phyloP scores from a whole-genome alignment of 2,888 invertebrate species.

The Drosophila rellima region DNA sequence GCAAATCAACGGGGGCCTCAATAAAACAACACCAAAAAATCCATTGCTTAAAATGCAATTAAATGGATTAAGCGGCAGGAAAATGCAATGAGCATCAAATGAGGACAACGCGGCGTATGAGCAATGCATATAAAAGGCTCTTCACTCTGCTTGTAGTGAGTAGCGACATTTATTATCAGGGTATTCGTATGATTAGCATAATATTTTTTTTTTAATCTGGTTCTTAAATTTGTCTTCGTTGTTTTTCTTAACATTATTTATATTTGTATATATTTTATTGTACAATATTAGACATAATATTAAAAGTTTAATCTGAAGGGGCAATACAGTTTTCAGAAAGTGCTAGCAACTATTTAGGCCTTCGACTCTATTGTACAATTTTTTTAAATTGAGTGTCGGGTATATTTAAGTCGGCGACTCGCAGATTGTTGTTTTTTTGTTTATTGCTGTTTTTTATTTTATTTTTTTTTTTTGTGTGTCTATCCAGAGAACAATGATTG shows the following conservation, averaged over 20 bases:
- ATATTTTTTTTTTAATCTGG: too few species aligned
- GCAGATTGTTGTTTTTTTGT: background rate
- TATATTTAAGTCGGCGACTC: background rate
- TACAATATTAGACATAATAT: too few species aligned
- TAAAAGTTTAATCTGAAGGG: too few species aligned
- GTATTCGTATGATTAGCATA: too few species aligned
- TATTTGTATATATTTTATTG: too few species aligned
- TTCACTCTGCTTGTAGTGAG: constrained; percentile 1
- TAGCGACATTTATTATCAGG: too few species aligned
- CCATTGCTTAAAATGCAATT: constrained; percentile 62
- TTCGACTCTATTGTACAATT: too few species aligned
- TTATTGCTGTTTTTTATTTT: constrained; percentile 11
- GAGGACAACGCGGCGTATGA: constrained; percentile 53
- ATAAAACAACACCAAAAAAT: constrained; percentile 32
- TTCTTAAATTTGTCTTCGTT: too few species aligned
- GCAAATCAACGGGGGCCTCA: constrained; percentile 48
- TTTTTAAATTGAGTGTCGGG: too few species aligned
- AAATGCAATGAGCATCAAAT: constrained; percentile 26
- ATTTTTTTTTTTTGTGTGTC: constrained; percentile 25
- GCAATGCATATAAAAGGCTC: constrained; percentile 19
- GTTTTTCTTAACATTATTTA: too few species aligned
- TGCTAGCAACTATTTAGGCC: too few species aligned
- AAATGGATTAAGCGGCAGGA: constrained; percentile 66
- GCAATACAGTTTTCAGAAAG: too few species aligned
- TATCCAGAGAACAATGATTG: constrained; percentile 58